These are phyloP conservation scores for Sorex maritimensis DNA, from an alignment of 2,797 vertebrate species.

Conservation along the genomic window DNA sequence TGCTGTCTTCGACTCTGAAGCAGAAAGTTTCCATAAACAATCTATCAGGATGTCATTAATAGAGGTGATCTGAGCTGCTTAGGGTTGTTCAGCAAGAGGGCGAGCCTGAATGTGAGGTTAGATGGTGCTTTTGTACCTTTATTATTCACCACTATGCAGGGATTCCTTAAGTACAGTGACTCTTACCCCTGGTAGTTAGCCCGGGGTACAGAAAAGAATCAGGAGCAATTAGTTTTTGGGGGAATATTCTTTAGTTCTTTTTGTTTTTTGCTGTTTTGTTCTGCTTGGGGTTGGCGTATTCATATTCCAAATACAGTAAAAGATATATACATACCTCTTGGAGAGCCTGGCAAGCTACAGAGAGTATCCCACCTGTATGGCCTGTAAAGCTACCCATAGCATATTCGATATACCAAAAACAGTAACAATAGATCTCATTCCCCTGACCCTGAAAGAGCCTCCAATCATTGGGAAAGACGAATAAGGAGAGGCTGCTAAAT, in stretches of 20 bases:
- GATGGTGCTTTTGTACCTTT: neutral
- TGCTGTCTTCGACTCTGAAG: slow-evolving; percentile 37
- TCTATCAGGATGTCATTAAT: slow-evolving; percentile 26
- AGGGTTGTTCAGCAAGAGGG: neutral
- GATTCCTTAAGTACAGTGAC: neutral
- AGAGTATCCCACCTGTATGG: no score
- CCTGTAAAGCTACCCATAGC: no score
- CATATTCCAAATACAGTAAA: no score
- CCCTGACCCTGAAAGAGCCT: no score
- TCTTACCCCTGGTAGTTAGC: neutral
- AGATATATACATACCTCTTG: no score
- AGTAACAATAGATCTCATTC: no score
- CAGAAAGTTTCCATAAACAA: neutral
- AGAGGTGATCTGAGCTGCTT: neutral
- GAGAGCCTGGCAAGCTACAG: no score
- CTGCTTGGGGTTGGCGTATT: no score
- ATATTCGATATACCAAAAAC: no score
- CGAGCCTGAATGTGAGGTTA: neutral
- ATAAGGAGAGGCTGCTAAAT: no score
- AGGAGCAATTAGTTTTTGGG: neutral
- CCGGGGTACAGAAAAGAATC: neutral
- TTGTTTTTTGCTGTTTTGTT: no score
- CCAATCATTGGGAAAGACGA: no score
- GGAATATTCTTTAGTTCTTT: slow-evolving; percentile 15
- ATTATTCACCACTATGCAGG: neutral